Percentiles rank a stretch among this genome's conserved stretches.
phyloP scores from a whole-genome alignment of 2,888 invertebrate genomes.

The Xanthorhoe designata region DNA sequence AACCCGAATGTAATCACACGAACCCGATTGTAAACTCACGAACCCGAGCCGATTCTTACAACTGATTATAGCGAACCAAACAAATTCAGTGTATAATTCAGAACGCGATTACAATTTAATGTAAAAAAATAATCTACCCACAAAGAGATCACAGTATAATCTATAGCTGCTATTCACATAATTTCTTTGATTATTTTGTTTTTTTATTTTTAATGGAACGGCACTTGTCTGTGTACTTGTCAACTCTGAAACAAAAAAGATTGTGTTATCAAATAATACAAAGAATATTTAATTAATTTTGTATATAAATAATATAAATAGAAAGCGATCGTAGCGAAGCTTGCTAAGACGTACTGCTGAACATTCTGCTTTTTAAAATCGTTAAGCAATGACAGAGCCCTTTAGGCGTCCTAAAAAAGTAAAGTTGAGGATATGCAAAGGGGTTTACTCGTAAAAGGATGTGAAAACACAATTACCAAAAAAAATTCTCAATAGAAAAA shows the following conservation, averaged over 20 bases:
- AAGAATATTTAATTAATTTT: too few relatives aligned
- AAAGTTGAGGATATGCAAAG: too few relatives aligned
- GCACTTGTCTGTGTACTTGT: conserved; percentile 52
- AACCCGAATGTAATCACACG: not conserved
- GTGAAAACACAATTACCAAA: too few relatives aligned
- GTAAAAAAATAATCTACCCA: conserved; percentile 56
- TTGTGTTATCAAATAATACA: not conserved
- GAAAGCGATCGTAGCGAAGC: too few relatives aligned
- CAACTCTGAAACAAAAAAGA: conserved; percentile 63
- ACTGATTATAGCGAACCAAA: not conserved
- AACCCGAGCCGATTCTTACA: not conserved
- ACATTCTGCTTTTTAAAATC: too few relatives aligned
- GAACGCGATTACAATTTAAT: conserved; percentile 33
- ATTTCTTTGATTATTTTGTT: conserved; percentile 59
- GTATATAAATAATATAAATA: not conserved
- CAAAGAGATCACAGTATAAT: conserved; percentile 65
- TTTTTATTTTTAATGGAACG: conserved; percentile 51
- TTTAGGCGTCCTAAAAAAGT: too few relatives aligned
- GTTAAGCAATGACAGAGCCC: too few relatives aligned
- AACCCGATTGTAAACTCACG: not conserved
- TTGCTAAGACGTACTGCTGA: too few relatives aligned
- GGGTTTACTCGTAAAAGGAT: too few relatives aligned
- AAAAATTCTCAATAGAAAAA: too few relatives aligned
- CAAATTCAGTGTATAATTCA: not conserved
- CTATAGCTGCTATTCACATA: conserved; percentile 47